Conservation (phyloP, 1,140 invertebrate species). For the Dermatophagoides farinae region DNA sequence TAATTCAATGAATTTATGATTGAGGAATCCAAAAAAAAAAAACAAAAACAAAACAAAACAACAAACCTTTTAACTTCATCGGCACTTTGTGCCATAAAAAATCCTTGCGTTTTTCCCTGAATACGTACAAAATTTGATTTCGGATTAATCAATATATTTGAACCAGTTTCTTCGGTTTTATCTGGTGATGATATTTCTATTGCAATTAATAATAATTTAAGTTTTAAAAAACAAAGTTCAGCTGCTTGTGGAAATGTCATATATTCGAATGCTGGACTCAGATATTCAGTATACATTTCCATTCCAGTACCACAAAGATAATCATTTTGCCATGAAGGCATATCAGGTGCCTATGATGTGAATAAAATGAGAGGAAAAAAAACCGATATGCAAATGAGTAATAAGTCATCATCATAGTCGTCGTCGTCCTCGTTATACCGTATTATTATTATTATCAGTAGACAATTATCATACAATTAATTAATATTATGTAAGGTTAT, state of each 20-base stretch:
- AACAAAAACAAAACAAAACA: not conserved
- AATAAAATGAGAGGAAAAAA: not conserved
- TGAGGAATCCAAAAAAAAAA: not conserved
- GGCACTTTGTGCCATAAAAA: conserved; percentile 98
- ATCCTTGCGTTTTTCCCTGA: conserved; percentile 92
- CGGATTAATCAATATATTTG: conserved; percentile 97
- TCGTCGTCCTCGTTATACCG: not conserved
- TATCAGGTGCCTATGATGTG: conserved; percentile 22
- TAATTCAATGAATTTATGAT: not conserved
- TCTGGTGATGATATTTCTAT: conserved; percentile 10
- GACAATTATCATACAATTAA: not conserved
- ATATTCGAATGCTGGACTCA: conserved; percentile 33
- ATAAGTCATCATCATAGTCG: too few relatives aligned
- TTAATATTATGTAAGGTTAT: not conserved
- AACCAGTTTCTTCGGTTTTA: conserved; percentile 35
- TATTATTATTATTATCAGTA: not conserved
- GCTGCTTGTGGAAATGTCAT: conserved; percentile 36
- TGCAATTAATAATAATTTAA: conserved; percentile 48
- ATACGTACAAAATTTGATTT: conserved; percentile 70
- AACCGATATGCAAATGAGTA: too few relatives aligned
- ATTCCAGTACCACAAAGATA: conserved; percentile 36
- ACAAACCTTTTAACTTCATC: conserved; percentile 95
- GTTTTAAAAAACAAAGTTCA: conserved; percentile 83
- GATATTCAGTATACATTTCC: conserved; percentile 38
- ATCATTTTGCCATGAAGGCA: conserved; percentile 34